phyloP scores from a whole-genome alignment of 2,797 vertebrate species.

The Podarcis siculus region DNA sequence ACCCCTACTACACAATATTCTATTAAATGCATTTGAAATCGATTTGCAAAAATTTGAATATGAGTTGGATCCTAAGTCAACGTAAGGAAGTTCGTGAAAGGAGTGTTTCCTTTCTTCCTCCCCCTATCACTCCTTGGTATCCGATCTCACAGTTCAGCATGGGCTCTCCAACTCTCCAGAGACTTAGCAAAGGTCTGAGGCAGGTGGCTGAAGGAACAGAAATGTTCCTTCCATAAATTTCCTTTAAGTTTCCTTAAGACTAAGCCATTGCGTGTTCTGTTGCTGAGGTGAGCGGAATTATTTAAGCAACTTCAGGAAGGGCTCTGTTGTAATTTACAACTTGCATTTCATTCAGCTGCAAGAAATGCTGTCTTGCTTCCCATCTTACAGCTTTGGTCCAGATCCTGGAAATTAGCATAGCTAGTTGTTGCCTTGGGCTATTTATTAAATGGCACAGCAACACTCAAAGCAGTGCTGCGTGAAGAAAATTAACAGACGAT shows the following conservation, averaged over 20 bases:
- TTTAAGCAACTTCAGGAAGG: conserved; percentile 15
- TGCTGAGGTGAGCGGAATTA: background rate
- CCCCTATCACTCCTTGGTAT: background rate
- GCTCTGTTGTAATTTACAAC: background rate
- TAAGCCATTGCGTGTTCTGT: background rate
- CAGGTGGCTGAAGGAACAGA: background rate
- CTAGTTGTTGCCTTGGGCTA: background rate
- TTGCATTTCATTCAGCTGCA: background rate
- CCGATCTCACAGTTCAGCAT: background rate
- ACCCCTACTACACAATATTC: background rate
- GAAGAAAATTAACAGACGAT: background rate
- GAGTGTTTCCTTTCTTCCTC: background rate
- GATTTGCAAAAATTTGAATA: background rate
- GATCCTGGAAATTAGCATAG: background rate
- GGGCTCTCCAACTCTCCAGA: background rate
- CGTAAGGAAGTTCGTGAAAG: background rate
- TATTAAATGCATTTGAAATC: background rate
- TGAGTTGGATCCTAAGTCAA: background rate
- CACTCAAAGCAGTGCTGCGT: background rate
- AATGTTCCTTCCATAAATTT: background rate
- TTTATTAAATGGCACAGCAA: background rate
- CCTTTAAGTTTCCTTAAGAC: background rate
- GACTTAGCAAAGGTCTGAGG: no score
- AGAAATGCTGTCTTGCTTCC: background rate
- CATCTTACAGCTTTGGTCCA: background rate